Conservation (phyloP, 2,888 invertebrate genomes). For the Cynaeus angustus region DNA sequence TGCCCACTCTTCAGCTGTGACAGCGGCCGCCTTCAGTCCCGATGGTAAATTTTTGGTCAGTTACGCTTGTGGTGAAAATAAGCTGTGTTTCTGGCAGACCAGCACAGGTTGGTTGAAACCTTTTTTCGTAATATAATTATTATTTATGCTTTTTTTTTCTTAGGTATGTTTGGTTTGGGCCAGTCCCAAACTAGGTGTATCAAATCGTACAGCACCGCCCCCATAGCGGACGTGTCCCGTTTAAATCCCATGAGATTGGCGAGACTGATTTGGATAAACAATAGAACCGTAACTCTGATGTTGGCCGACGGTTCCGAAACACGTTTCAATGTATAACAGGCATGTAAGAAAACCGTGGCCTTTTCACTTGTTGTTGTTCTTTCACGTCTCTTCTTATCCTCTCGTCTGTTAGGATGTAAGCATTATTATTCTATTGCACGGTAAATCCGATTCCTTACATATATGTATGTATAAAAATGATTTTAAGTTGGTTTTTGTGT, state of each 20-base stretch:
- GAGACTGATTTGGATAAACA: slow-evolving; percentile 96
- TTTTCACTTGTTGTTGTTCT: slow-evolving; percentile 60
- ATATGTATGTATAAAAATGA: slow-evolving; percentile 36
- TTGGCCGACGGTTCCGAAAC: slow-evolving; percentile 97
- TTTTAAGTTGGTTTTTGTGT: slow-evolving; percentile 42
- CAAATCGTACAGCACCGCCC: slow-evolving; percentile 95
- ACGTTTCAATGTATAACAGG: slow-evolving; percentile 82
- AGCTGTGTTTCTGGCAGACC: slow-evolving; percentile 99
- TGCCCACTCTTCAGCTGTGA: slow-evolving; percentile 92
- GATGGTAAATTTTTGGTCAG: slow-evolving; percentile 98
- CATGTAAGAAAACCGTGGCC: slow-evolving; percentile 61
- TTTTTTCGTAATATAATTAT: neutral
- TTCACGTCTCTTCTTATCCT: slow-evolving; percentile 57
- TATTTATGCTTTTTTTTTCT: neutral
- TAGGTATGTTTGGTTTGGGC: slow-evolving; percentile 96
- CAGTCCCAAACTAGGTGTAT: slow-evolving; percentile 97
- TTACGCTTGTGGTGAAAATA: slow-evolving; percentile 94
- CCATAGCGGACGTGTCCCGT: slow-evolving; percentile 90
- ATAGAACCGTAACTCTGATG: slow-evolving; percentile 93
- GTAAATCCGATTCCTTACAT: slow-evolving; percentile 45
- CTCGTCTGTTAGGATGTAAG: slow-evolving; percentile 47
- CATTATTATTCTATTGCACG: slow-evolving; percentile 39
- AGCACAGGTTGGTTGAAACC: slow-evolving; percentile 78
- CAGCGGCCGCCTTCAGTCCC: slow-evolving; percentile 95
- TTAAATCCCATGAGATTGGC: slow-evolving; percentile 93